These are phyloP conservation scores for Cistogaster globosa DNA, from an alignment of 2,888 invertebrate genomes.

Conservation along the genomic window DNA sequence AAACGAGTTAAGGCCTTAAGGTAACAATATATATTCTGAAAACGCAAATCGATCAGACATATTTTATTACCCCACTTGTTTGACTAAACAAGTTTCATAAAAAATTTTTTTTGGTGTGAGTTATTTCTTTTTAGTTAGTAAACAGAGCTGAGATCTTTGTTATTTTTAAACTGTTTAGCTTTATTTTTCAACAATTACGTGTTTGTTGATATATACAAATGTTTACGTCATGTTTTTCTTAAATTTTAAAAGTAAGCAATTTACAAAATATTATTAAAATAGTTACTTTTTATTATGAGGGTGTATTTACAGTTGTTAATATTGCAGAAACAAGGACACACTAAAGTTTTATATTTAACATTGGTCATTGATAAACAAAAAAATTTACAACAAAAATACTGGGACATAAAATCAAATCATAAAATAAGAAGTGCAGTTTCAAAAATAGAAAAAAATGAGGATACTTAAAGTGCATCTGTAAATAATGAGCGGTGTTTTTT, in stretches of 20 bases:
- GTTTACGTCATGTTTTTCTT: constrained; percentile 35
- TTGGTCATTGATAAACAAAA: constrained; percentile 6
- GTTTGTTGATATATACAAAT: constrained; percentile 56
- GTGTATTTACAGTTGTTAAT: constrained; percentile 47
- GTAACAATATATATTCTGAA: too few species aligned
- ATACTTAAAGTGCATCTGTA: too few species aligned
- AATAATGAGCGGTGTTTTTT: too few species aligned
- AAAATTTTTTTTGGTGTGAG: too few species aligned
- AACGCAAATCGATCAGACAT: too few species aligned
- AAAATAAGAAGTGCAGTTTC: background rate
- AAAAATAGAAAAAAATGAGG: too few species aligned
- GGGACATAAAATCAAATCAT: constrained; percentile 33
- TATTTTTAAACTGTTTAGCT: too few species aligned
- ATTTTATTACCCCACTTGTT: too few species aligned
- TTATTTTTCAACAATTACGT: constrained; percentile 27
- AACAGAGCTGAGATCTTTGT: too few species aligned
- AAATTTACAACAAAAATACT: constrained; percentile 36
- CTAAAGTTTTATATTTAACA: constrained; percentile 15
- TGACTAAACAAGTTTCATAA: too few species aligned
- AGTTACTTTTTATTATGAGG: background rate
- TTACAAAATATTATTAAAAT: constrained; percentile 10
- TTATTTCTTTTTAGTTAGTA: too few species aligned
- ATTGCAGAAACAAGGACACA: constrained; percentile 9
- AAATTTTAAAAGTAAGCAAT: constrained; percentile 37
- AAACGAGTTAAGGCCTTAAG: too few species aligned